Percentiles rank a stretch among this genome's conserved stretches.
Conservation (phyloP, 64 coral and sea anemone species). For the Stichodactyla helianthus region DNA sequence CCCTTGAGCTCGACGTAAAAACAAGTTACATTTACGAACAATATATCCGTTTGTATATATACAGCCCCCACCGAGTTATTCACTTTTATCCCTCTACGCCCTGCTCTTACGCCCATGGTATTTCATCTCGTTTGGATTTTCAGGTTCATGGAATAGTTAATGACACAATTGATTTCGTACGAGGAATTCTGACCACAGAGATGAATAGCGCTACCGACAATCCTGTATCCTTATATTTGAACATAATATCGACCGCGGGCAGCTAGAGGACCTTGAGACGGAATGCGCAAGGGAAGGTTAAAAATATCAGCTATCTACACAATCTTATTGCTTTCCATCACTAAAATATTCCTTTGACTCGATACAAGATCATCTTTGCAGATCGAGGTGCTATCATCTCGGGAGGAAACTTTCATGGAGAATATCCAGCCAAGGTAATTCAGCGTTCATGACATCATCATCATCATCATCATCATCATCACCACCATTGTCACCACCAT, state of each 20-base stretch:
- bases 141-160: constrained; percentile 92
- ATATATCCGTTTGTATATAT: too few relatives aligned
- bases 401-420: constrained; percentile 95
- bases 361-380: constrained; percentile 79
- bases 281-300: too few relatives aligned
- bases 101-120: neutral
- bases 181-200: constrained; percentile 87
- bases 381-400: constrained; percentile 81
- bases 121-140: neutral
- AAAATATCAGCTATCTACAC: neutral
- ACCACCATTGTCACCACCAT: too few relatives aligned
- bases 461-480: too few relatives aligned
- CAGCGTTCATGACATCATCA: neutral
- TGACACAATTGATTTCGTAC: constrained; percentile 91
- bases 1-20: too few relatives aligned
- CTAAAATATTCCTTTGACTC: neutral
- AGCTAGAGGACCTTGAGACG: too few relatives aligned
- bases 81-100: too few relatives aligned
- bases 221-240: constrained; percentile 78
- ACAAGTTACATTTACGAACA: too few relatives aligned
- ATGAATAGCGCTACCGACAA: constrained; percentile 99
- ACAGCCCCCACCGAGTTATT: too few relatives aligned
- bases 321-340: neutral
- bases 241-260: too few relatives aligned
- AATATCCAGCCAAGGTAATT: constrained; percentile 96